Percentiles rank a stretch among this genome's conserved stretches.
These are phyloP conservation scores for Nymphicus hollandicus DNA, from an alignment of 2,113 vertebrate species.

Conservation along the genomic window DNA sequence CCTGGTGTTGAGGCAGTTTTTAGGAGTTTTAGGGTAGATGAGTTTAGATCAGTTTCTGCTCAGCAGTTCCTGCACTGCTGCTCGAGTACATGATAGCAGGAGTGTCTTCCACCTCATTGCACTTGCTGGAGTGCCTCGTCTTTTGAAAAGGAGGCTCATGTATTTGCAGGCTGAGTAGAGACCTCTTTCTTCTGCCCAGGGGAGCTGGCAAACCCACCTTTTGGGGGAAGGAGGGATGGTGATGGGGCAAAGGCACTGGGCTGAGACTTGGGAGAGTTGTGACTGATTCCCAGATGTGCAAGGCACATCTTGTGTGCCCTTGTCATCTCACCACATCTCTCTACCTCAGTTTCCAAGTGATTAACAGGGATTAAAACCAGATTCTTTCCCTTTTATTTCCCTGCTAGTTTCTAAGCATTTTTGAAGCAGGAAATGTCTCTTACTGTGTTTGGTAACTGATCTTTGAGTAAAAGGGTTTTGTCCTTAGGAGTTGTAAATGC, in stretches of 20 bases:
- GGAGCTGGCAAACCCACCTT: neutral
- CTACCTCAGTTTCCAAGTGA: neutral
- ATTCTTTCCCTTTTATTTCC: neutral
- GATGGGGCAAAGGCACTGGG: neutral
- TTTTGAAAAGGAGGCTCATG: neutral
- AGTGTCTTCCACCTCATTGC: neutral
- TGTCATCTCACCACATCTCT: neutral
- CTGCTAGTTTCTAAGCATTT: neutral
- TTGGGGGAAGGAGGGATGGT: neutral
- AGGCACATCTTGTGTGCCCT: neutral
- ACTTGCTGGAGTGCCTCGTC: neutral
- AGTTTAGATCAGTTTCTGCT: neutral
- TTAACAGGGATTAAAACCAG: neutral
- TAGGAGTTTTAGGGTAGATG: neutral
- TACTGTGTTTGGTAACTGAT: conserved; percentile 4
- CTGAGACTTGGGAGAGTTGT: neutral
- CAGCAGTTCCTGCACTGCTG: fast-evolving
- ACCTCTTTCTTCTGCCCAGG: fast-evolving
- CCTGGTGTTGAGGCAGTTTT: neutral
- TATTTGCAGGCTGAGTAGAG: neutral
- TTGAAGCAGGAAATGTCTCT: neutral
- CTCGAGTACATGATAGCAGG: neutral
- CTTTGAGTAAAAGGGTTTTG: neutral
- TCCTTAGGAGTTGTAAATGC: neutral
- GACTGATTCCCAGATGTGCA: neutral